Evolutionary conservation across 2,113 vertebrate species (phyloP).

Genomic region (Cebus imitator): DNA sequence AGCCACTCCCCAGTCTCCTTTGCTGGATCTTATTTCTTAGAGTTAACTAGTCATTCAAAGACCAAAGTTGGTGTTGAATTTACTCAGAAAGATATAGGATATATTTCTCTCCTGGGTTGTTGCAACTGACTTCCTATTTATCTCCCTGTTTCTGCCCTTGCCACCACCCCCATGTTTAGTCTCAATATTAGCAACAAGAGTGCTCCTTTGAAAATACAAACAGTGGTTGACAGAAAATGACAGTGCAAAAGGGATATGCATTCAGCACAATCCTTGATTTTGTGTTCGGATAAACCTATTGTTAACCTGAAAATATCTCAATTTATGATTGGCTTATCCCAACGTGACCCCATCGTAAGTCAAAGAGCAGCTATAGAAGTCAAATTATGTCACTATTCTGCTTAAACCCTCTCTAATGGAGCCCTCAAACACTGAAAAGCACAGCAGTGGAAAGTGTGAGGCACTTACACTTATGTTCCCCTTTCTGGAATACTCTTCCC

Average conservation of each 20-base stretch:
- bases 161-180: background rate
- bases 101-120: background rate
- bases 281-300: background rate
- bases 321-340: background rate
- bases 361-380: background rate
- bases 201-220: background rate
- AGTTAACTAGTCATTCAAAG: background rate
- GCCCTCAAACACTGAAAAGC: background rate
- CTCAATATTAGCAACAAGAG: background rate
- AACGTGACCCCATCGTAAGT: background rate
- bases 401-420: background rate
- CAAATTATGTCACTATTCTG: background rate
- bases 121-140: background rate
- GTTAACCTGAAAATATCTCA: background rate
- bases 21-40: background rate
- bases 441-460: background rate
- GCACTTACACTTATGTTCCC: background rate
- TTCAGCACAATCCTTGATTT: background rate
- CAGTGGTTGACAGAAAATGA: background rate
- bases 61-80: background rate
- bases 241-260: background rate
- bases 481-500: background rate
- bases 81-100: background rate
- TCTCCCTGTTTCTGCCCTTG: background rate
- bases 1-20: background rate